These are phyloP conservation scores for Nothocercus julius DNA, from an alignment of 2,113 vertebrate species.

Conservation along the genomic window DNA sequence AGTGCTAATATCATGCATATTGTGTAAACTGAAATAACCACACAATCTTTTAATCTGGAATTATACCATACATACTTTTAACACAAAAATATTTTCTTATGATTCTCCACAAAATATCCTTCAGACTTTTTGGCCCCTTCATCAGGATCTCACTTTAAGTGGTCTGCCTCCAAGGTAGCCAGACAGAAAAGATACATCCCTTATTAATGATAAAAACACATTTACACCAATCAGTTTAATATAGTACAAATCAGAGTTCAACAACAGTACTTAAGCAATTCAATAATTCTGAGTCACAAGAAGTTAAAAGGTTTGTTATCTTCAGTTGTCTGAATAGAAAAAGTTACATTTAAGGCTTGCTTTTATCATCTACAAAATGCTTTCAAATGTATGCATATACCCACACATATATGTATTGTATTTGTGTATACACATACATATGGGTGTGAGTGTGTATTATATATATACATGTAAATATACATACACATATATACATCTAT, in stretches of 20 bases:
- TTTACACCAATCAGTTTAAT: not conserved
- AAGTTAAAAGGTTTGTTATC: not conserved
- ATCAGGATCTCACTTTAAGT: not conserved
- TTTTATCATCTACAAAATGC: not conserved
- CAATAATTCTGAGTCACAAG: not conserved
- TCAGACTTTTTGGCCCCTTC: not conserved
- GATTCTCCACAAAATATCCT: not conserved
- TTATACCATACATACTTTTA: not conserved
- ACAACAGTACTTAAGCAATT: not conserved
- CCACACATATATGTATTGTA: not conserved
- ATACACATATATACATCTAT: too few relatives aligned
- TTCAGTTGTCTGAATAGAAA: not conserved
- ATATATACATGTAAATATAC: not conserved
- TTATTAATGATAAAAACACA: not conserved
- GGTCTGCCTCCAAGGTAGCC: not conserved
- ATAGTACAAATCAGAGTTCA: not conserved
- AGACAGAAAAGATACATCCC: not conserved
- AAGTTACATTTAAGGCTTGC: not conserved
- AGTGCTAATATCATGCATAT: not conserved
- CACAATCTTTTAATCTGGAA: not conserved
- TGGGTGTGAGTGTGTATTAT: too few relatives aligned
- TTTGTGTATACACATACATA: not conserved
- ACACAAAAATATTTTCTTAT: not conserved
- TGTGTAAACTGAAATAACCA: not conserved
- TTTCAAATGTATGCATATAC: not conserved